Evolutionary conservation across 2,888 invertebrate genomes (phyloP).

Genomic region (Dorcus hopei): DNA sequence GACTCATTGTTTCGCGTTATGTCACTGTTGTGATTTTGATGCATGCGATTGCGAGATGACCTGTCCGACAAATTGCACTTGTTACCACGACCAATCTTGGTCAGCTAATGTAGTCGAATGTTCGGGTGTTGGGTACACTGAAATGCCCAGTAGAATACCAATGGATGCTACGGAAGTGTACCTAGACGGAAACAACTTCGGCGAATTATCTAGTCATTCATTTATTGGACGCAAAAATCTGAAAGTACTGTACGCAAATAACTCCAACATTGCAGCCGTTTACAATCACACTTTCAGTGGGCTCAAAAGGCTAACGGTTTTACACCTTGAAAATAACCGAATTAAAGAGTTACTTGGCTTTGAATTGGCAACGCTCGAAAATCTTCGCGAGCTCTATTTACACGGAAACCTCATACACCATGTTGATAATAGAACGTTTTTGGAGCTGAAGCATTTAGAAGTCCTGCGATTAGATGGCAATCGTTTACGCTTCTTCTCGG

Average conservation of each 20-base stretch:
- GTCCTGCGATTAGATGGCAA: constrained; percentile 83
- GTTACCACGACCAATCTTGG: constrained; percentile 94
- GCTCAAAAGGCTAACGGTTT: constrained; percentile 69
- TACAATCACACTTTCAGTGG: constrained; percentile 91
- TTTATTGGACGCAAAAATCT: constrained; percentile 91
- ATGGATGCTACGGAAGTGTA: constrained; percentile 96
- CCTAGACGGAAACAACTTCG: constrained; percentile 88
- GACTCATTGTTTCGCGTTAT: constrained; percentile 90
- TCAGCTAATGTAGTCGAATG: constrained; percentile 91
- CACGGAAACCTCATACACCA: constrained; percentile 80
- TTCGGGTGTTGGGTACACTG: constrained; percentile 74
- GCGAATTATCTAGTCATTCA: constrained; percentile 81
- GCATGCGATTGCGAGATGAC: constrained; percentile 98
- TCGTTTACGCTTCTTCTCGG: constrained; percentile 74
- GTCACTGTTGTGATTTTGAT: constrained; percentile 95
- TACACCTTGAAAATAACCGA: constrained; percentile 86
- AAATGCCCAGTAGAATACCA: constrained; percentile 83
- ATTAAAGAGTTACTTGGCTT: constrained; percentile 76
- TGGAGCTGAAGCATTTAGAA: constrained; percentile 75
- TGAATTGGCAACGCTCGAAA: constrained; percentile 78
- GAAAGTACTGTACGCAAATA: constrained; percentile 82
- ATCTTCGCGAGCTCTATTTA: constrained; percentile 80
- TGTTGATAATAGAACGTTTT: constrained; percentile 83
- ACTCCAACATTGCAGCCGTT: constrained; percentile 79
- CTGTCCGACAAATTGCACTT: constrained; percentile 90